A percentile compares a stretch with the other conserved stretches of the same genome.
phyloP scores from a whole-genome alignment of 2,888 invertebrate genomes.

The Alsophila aescularia region DNA sequence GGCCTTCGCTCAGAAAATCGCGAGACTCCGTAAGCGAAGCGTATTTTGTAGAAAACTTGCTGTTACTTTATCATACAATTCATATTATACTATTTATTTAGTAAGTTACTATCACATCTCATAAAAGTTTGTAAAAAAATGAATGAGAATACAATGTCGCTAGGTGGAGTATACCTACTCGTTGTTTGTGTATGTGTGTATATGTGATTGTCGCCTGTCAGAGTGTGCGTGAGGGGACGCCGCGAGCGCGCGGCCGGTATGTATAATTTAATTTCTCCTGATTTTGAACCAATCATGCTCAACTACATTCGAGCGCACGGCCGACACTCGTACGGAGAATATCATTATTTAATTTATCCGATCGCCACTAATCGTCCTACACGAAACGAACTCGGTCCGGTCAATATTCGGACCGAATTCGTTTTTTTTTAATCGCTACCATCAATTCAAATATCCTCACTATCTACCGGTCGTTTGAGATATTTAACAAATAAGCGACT shows the following conservation, averaged over 20 bases:
- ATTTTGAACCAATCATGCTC: no score
- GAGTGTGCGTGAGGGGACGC: no score
- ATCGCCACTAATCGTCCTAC: no score
- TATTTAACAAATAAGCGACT: background rate
- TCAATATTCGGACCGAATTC: background rate
- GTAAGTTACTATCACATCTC: conserved; percentile 71
- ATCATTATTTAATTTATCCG: no score
- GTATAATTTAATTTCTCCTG: no score
- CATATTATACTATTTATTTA: conserved; percentile 22
- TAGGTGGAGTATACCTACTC: conserved; percentile 22
- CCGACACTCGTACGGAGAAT: no score
- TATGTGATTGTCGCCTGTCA: background rate
- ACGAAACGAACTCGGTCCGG: no score
- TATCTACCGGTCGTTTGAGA: background rate
- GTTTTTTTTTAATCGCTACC: background rate
- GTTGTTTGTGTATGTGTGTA: conserved; percentile 14
- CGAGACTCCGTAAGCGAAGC: conserved; percentile 49
- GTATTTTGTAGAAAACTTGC: conserved; percentile 53
- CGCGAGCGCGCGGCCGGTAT: no score
- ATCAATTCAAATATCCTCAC: conserved; percentile 2
- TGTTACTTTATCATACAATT: conserved; percentile 45
- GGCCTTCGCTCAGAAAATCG: no score
- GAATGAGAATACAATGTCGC: conserved; percentile 28
- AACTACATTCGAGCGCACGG: no score
- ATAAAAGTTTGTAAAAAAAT: conserved; percentile 53